Percentiles rank a stretch among this genome's conserved stretches.
Conservation (phyloP, 2,888 invertebrate species). For the Drosophila leonis region DNA sequence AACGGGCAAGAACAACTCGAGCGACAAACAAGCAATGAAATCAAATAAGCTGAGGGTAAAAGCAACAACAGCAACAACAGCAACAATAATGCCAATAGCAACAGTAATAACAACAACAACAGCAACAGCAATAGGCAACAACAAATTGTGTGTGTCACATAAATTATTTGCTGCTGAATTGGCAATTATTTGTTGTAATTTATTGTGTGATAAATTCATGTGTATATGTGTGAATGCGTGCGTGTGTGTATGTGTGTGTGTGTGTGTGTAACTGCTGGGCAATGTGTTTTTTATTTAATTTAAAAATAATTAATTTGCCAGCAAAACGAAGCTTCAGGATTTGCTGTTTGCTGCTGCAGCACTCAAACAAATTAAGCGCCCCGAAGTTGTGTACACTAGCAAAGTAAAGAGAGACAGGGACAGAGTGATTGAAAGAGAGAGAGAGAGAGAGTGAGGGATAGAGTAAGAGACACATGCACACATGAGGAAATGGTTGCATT, state of each 20-base stretch:
- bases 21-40: conserved; percentile 74
- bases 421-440: neutral
- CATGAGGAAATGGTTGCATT: conserved; percentile 45
- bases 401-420: conserved; percentile 15
- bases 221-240: conserved; percentile 6
- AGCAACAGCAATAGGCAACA: conserved; percentile 39
- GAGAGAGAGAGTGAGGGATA: neutral
- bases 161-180: conserved; percentile 75
- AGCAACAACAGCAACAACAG: conserved; percentile 31
- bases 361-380: conserved; percentile 66
- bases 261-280: conserved; percentile 32
- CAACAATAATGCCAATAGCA: conserved; percentile 19
- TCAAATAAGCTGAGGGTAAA: conserved; percentile 60
- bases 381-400: conserved; percentile 47
- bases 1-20: conserved; percentile 53
- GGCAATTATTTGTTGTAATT: conserved; percentile 76
- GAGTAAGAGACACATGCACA: conserved; percentile 2
- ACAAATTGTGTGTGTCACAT: conserved; percentile 67
- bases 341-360: conserved; percentile 38
- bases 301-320: conserved; percentile 66
- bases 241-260: conserved; percentile 1
- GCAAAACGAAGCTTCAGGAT: conserved; percentile 32
- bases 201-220: conserved; percentile 66
- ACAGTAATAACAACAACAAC: conserved; percentile 13
- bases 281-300: conserved; percentile 63